A percentile compares a stretch with the other conserved stretches of the same genome.
Evolutionary conservation across 2,888 invertebrate species (phyloP).

Genomic region (Amphiduros pacificus): DNA sequence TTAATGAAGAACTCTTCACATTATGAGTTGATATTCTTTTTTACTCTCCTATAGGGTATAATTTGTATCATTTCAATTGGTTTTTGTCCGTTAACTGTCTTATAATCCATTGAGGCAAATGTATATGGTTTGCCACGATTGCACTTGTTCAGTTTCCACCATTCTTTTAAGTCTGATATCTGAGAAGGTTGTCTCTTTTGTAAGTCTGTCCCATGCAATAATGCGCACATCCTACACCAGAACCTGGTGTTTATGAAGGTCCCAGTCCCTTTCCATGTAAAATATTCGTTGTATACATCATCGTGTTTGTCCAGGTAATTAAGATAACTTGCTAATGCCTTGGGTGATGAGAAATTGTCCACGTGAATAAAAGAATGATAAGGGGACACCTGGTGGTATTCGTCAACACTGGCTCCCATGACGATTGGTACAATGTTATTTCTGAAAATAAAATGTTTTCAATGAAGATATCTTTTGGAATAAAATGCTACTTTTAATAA

Average conservation of each 20-base stretch:
- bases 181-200: too few species aligned
- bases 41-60: too few species aligned
- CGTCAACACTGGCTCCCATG: constrained; percentile 29
- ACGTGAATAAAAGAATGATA: constrained; percentile 92
- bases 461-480: too few species aligned
- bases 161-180: too few species aligned
- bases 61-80: too few species aligned
- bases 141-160: too few species aligned
- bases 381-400: constrained; percentile 71
- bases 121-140: too few species aligned
- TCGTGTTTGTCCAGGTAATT: constrained; percentile 84
- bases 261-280: constrained; percentile 85
- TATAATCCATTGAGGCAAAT: too few species aligned
- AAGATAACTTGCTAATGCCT: constrained; percentile 84
- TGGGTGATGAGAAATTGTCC: constrained; percentile 88
- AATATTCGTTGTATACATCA: constrained; percentile 89
- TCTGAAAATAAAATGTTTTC: constrained; percentile 9
- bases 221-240: constrained; percentile 85
- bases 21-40: too few species aligned
- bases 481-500: too few species aligned
- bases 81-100: too few species aligned
- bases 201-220: constrained; percentile 35
- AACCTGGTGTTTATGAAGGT: constrained; percentile 95
- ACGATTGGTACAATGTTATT: constrained; percentile 31
- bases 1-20: too few species aligned